Conservation (phyloP, 2,888 invertebrate species). For the Uloborus plumipes region DNA sequence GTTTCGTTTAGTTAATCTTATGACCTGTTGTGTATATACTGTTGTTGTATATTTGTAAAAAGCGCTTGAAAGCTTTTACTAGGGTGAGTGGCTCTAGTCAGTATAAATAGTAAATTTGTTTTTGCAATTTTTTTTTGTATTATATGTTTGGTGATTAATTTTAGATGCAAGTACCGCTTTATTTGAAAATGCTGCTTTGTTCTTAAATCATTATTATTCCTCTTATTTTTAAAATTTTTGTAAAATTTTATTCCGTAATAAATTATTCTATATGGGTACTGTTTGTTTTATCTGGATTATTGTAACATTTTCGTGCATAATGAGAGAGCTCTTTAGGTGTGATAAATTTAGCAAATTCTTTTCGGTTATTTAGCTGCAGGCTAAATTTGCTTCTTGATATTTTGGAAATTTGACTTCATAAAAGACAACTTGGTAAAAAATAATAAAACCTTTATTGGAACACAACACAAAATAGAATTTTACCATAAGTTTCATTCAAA, state of each 20-base stretch:
- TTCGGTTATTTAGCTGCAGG: no score
- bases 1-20: background rate
- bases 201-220: slow-evolving; percentile 13
- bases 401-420: no score
- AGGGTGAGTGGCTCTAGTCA: slow-evolving; percentile 59
- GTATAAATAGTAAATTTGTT: background rate
- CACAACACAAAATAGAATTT: no score
- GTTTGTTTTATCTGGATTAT: background rate
- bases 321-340: no score
- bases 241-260: slow-evolving; percentile 31
- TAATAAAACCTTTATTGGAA: no score
- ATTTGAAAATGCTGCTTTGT: background rate
- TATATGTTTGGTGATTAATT: background rate
- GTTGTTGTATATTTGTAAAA: slow-evolving; percentile 39
- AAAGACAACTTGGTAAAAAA: no score
- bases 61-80: slow-evolving; percentile 45
- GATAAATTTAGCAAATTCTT: no score
- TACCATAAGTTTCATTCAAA: no score
- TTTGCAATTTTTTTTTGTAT: background rate
- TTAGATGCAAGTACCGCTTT: background rate
- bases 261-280: slow-evolving; percentile 6
- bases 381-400: no score
- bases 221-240: background rate
- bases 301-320: no score
- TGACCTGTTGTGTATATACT: slow-evolving; percentile 6